These are phyloP conservation scores for Selenia dentaria DNA, from an alignment of 2,888 invertebrate genomes.

Conservation along the genomic window DNA sequence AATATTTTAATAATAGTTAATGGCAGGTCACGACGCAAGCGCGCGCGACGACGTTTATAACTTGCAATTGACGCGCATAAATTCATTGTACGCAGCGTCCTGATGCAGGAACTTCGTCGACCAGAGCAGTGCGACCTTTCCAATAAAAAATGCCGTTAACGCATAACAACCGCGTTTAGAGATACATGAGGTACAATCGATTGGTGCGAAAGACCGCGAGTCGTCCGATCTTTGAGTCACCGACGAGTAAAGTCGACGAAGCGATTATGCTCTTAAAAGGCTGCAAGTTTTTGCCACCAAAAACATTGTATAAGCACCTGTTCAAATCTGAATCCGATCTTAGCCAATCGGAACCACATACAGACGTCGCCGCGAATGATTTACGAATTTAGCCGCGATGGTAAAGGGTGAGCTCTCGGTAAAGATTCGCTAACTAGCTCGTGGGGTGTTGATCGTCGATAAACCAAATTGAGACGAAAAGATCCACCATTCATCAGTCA, in stretches of 20 bases:
- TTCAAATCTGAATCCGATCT: conserved; percentile 60
- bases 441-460: conserved; percentile 73
- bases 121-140: conserved; percentile 51
- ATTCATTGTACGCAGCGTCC: conserved; percentile 68
- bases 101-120: conserved; percentile 47
- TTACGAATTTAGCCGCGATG: conserved; percentile 43
- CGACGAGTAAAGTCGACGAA: conserved; percentile 53
- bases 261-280: conserved; percentile 64
- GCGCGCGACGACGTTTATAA: conserved; percentile 77
- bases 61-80: conserved; percentile 75
- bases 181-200: conserved; percentile 21
- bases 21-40: conserved; percentile 75
- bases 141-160: conserved; percentile 54
- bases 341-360: conserved; percentile 60
- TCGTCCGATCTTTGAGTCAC: conserved; percentile 40
- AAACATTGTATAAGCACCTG: conserved; percentile 64
- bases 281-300: conserved; percentile 56
- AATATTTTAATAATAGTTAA: conserved; percentile 84
- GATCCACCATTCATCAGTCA: conserved; percentile 80
- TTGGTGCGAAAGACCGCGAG: conserved; percentile 26
- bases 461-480: conserved; percentile 80
- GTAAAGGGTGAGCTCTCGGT: conserved; percentile 46
- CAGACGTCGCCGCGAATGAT: conserved; percentile 74
- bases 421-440: conserved; percentile 77
- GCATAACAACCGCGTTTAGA: conserved; percentile 45